Conservation (phyloP, 1,140 invertebrate species). For the Monochamus saltuarius region DNA sequence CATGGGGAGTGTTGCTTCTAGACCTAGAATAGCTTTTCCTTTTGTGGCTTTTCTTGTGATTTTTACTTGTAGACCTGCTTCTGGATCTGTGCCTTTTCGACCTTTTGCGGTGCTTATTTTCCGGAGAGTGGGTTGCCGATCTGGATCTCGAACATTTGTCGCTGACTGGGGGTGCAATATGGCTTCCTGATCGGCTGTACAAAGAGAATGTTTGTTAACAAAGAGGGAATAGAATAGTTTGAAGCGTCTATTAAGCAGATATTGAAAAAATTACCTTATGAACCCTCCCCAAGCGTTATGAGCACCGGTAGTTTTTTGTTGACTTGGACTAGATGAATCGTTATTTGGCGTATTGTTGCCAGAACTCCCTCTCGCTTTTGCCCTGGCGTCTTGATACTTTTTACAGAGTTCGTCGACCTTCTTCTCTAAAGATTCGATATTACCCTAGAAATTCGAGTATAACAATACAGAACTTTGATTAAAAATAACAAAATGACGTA, state of each 20-base stretch:
- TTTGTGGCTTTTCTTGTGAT: conserved; percentile 56
- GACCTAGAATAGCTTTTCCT: conserved; percentile 58
- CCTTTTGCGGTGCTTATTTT: conserved; percentile 49
- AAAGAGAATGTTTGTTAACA: conserved; percentile 7
- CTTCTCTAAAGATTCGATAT: conserved; percentile 72
- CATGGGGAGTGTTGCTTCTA: conserved; percentile 50
- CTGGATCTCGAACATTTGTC: conserved; percentile 51
- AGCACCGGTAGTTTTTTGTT: conserved; percentile 52
- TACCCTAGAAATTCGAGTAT: conserved; percentile 57
- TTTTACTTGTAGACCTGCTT: conserved; percentile 52
- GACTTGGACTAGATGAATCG: conserved; percentile 51
- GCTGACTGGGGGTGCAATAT: conserved; percentile 44
- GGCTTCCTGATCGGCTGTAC: conserved; percentile 52
- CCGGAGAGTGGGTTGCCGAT: conserved; percentile 54
- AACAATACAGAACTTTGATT: background rate
- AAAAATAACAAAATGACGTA: conserved; percentile 52
- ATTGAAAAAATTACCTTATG: conserved; percentile 50
- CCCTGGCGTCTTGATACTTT: conserved; percentile 73
- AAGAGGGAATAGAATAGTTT: background rate
- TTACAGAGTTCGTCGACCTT: conserved; percentile 73
- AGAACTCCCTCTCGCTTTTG: conserved; percentile 61
- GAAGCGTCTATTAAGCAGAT: background rate
- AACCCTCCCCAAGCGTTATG: conserved; percentile 69
- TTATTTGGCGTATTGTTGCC: conserved; percentile 61
- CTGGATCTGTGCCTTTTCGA: conserved; percentile 55